Percentiles rank a stretch among this genome's conserved stretches.
phyloP scores from a whole-genome alignment of 2,797 vertebrate species.

The Cynopterus sphinx region DNA sequence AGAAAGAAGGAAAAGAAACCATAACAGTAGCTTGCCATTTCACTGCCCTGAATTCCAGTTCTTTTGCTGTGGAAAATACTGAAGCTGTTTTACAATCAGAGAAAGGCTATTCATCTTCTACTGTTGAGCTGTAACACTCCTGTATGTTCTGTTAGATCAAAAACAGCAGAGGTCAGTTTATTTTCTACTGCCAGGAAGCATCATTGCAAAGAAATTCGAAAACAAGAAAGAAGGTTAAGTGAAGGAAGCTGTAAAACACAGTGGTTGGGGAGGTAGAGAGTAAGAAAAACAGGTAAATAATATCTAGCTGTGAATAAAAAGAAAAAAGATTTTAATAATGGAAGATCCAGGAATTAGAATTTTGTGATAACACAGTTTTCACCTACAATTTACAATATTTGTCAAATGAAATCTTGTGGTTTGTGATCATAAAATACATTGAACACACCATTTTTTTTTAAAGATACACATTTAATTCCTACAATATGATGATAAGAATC shows the following conservation, averaged over 20 bases:
- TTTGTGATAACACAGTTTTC: background rate
- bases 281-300: background rate
- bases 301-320: background rate
- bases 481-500: background rate
- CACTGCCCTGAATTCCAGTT: background rate
- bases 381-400: background rate
- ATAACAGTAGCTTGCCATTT: background rate
- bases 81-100: background rate
- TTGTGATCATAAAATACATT: background rate
- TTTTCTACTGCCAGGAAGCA: background rate
- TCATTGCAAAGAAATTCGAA: background rate
- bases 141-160: background rate
- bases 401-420: background rate
- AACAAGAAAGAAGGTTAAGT: background rate
- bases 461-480: background rate
- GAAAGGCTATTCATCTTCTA: background rate
- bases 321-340: slow-evolving; percentile 4
- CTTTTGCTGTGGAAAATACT: background rate
- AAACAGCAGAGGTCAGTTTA: background rate
- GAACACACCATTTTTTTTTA: background rate
- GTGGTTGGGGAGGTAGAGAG: background rate
- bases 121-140: background rate
- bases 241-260: background rate
- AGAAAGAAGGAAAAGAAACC: no score
- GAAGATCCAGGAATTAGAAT: background rate